Percentiles rank a stretch among this genome's conserved stretches.
phyloP scores from a whole-genome alignment of 2,888 invertebrate species.

The Oscheius sp. region DNA sequence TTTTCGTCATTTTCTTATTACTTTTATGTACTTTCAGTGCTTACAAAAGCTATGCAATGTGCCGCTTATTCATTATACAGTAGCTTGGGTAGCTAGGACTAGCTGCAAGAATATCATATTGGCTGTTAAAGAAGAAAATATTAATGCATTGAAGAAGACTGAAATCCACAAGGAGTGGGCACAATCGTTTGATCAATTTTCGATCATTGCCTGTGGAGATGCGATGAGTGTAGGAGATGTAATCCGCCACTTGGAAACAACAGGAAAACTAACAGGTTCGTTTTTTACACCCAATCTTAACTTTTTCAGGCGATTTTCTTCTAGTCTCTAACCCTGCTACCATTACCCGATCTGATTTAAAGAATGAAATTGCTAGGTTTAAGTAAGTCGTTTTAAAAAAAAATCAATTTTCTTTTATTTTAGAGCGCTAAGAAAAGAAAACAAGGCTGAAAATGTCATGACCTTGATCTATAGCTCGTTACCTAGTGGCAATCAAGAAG shows the following conservation, averaged over 20 bases:
- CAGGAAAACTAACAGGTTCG: slow-evolving; percentile 45
- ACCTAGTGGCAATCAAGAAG: slow-evolving; percentile 31
- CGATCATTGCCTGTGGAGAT: slow-evolving; percentile 33
- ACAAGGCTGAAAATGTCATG: slow-evolving; percentile 57
- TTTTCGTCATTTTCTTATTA: background rate
- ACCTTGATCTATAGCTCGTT: slow-evolving; percentile 45
- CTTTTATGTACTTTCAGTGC: slow-evolving; percentile 32
- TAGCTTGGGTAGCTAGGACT: slow-evolving; percentile 42
- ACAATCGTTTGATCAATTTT: slow-evolving; percentile 33
- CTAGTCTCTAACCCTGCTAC: slow-evolving; percentile 57
- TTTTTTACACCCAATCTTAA: background rate
- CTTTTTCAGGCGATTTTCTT: slow-evolving; percentile 54
- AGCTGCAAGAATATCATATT: slow-evolving; percentile 39
- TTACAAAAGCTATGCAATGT: slow-evolving; percentile 39
- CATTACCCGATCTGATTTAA: slow-evolving; percentile 46
- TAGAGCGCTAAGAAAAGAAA: slow-evolving; percentile 44
- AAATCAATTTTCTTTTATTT: slow-evolving; percentile 1
- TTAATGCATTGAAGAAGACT: slow-evolving; percentile 28
- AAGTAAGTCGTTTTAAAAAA: slow-evolving; percentile 32
- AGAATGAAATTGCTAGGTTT: slow-evolving; percentile 45
- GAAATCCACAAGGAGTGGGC: slow-evolving; percentile 37
- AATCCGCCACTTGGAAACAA: slow-evolving; percentile 55
- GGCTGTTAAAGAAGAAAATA: slow-evolving; percentile 35
- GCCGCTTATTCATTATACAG: slow-evolving; percentile 39
- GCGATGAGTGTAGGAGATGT: slow-evolving; percentile 57